Evolutionary conservation across 1,140 invertebrate species (phyloP), one percentile per base, ranked within the genome.

Genomic region (Drosophila malerkotliana): DNA sequence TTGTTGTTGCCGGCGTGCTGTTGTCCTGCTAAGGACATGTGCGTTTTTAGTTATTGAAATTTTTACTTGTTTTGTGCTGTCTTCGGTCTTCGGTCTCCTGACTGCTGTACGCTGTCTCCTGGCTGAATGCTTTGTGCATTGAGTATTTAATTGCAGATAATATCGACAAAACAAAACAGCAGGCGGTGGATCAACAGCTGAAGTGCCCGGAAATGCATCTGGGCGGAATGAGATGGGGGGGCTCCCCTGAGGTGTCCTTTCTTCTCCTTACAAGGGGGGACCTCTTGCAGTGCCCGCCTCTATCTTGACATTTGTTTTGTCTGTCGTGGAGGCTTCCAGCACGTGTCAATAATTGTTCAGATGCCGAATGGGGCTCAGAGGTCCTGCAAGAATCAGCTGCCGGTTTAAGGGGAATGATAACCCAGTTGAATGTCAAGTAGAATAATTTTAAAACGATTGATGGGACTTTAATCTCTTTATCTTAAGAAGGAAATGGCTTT

Each of bases 111-210:
- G 63, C 26, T 28, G 72, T 66, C 64, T 59, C 6, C 28, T 24
- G 32, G 21, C 55, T 56, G 63, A 44, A 32, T 57, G 71, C 76
- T 77, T 66, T 79, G 83, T 87, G 83, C 79, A 88, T 87, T 79
- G 83, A 87, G 83, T 83, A 87, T 89, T 87, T 87, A 87, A 87
- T 87, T 87, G 83, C 84, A 87, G 83, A 87, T 87, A 87, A 88
- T 87, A 87, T 87, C 83, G 83, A 88, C 83, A 79, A 79, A 79
- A 75, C 49, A 39, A 58, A 82, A 76, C 80, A 85, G 63, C 73
- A 85, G 60, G 75, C 75, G 72, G 54, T 12, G 47, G 48, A 77
- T 74, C 77, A 88, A 88, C 83, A 87, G 83, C 83, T 88, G 83
- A 84, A 84, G 41, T 51, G 21, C 61, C 71, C 80, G 80, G 79